Percentiles rank a stretch among this genome's conserved stretches.
These are phyloP conservation scores for Eulemur coronatus DNA, from an alignment of 2,797 vertebrate species.

Conservation along the genomic window DNA sequence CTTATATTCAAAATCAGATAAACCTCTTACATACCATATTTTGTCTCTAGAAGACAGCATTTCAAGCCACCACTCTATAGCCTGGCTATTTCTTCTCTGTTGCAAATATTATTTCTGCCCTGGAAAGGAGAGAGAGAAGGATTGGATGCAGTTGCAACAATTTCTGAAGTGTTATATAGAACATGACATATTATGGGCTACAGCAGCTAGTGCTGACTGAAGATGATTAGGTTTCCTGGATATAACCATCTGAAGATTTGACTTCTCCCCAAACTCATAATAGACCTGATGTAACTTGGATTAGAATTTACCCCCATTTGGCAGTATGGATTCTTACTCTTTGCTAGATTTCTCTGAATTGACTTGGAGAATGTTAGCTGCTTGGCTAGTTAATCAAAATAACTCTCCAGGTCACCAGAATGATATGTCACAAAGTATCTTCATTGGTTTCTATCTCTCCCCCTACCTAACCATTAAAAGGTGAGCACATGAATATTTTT, in stretches of 20 bases:
- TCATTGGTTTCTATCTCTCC: background rate
- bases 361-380: conserved; percentile 13
- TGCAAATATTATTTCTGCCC: conserved; percentile 28
- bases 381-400: conserved; percentile 39
- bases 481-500: background rate
- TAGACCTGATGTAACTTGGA: conserved; percentile 65
- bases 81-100: background rate
- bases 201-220: background rate
- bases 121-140: conserved; percentile 37
- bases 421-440: background rate
- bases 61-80: background rate
- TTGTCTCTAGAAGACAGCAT: background rate
- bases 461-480: background rate
- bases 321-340: background rate
- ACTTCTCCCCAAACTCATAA: conserved; percentile 66
- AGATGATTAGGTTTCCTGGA: conserved; percentile 64
- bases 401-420: background rate
- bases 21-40: background rate
- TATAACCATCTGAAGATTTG: conserved; percentile 48
- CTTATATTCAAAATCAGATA: conserved; percentile 7
- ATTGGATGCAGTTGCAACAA: conserved; percentile 25
- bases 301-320: conserved; percentile 38
- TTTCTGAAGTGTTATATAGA: conserved; percentile 60
- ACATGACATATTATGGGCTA: conserved; percentile 65
- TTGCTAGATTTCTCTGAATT: conserved; percentile 37